Evolutionary conservation across 1,140 invertebrate genomes (phyloP).

Genomic region (Andricus grossulariae): DNA sequence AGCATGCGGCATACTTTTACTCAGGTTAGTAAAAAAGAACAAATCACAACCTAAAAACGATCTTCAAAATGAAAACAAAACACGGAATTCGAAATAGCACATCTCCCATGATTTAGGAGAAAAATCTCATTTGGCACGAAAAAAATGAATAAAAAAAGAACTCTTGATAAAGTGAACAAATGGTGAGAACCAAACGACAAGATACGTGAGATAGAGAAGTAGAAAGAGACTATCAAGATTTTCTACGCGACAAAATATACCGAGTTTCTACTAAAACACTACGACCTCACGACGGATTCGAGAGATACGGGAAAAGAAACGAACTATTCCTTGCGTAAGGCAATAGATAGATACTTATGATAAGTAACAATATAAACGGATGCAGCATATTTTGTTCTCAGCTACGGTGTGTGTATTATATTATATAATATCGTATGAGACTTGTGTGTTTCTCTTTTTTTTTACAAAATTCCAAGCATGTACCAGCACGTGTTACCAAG

Average conservation of each 20-base stretch:
- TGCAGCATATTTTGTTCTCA: constrained; percentile 51
- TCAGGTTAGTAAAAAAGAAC: constrained; percentile 4
- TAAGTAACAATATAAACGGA: constrained; percentile 37
- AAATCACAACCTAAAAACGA: neutral
- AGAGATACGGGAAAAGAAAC: constrained; percentile 42
- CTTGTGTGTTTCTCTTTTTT: constrained; percentile 51
- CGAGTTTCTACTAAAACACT: constrained; percentile 13
- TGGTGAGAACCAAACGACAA: neutral
- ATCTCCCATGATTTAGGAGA: neutral
- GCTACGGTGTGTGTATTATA: constrained; percentile 51
- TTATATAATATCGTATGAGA: constrained; percentile 49
- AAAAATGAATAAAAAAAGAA: neutral
- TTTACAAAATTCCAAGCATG: constrained; percentile 52
- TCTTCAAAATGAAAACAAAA: neutral
- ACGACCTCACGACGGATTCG: neutral
- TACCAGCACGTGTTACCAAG: constrained; percentile 58
- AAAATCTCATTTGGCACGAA: neutral
- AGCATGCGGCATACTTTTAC: constrained; percentile 27
- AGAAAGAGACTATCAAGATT: constrained; percentile 23
- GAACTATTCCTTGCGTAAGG: constrained; percentile 48
- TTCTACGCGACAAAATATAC: constrained; percentile 37
- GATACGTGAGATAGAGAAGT: neutral
- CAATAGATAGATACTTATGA: constrained; percentile 38
- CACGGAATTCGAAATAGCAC: neutral
- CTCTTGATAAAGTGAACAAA: neutral